A percentile compares a stretch with the other conserved stretches of the same genome.
Evolutionary conservation across 2,797 vertebrate species (phyloP).

Genomic region (Sebastes diploproa): DNA sequence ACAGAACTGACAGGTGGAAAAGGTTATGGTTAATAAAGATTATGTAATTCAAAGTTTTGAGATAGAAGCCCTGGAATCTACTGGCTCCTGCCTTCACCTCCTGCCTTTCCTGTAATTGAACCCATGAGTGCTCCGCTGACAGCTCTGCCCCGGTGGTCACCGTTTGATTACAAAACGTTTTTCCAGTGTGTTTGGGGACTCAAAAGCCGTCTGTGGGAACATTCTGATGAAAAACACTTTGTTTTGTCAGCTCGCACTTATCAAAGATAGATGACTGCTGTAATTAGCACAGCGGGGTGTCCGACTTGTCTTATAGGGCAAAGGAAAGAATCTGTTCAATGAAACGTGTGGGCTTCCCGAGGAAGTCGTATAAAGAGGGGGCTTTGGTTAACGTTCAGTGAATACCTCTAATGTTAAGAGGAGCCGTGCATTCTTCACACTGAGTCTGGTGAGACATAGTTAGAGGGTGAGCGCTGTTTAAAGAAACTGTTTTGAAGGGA

Average conservation of each 20-base stretch:
- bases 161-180: conserved; percentile 54
- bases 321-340: conserved; percentile 33
- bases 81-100: conserved; percentile 48
- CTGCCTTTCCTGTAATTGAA: conserved; percentile 67
- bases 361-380: conserved; percentile 31
- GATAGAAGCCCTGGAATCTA: conserved; percentile 54
- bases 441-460: conserved; percentile 43
- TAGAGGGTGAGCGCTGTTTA: conserved; percentile 31
- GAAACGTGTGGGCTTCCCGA: conserved; percentile 31
- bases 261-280: conserved; percentile 18
- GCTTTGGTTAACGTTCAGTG: conserved; percentile 32
- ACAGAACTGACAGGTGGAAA: conserved; percentile 52
- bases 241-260: conserved; percentile 36
- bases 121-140: conserved; percentile 58
- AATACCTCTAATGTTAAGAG: conserved; percentile 35
- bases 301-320: not conserved
- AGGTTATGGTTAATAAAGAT: conserved; percentile 59
- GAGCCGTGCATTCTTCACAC: conserved; percentile 39
- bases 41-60: conserved; percentile 63
- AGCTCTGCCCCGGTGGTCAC: conserved; percentile 49
- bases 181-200: conserved; percentile 48
- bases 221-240: conserved; percentile 9
- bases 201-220: conserved; percentile 36
- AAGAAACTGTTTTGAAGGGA: conserved; percentile 36
- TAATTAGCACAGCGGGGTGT: conserved; percentile 29